These are phyloP conservation scores for Aphaenogaster ashmeadi DNA, from an alignment of 1,140 invertebrate genomes.

Conservation along the genomic window DNA sequence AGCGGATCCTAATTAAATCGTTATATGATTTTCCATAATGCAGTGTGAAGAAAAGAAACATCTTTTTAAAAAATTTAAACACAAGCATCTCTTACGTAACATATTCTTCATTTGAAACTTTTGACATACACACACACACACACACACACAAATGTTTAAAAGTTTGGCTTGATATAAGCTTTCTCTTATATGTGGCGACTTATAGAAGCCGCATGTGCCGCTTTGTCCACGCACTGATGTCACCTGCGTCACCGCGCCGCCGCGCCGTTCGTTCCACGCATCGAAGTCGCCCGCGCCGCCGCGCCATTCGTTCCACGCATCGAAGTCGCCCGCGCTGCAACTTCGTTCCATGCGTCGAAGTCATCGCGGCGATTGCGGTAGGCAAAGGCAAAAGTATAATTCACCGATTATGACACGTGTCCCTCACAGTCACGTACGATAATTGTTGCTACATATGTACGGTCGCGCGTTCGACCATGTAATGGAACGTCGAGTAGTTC, in stretches of 20 bases:
- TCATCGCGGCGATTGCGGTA: not conserved
- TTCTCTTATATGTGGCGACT: not conserved
- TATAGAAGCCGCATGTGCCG: not conserved
- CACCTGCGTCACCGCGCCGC: not conserved
- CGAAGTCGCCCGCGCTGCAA: not conserved
- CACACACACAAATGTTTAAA: not conserved
- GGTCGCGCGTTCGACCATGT: constrained; percentile 59
- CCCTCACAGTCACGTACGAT: not conserved
- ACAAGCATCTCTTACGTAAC: not conserved
- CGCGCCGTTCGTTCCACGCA: not conserved
- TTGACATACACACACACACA: not conserved
- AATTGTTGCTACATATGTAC: not conserved
- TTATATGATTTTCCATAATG: not conserved
- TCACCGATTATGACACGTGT: constrained; percentile 14
- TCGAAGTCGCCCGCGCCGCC: not conserved
- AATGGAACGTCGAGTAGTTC: constrained; percentile 81
- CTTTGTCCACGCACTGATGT: not conserved
- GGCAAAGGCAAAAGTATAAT: constrained; percentile 1
- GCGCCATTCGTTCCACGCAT: not conserved
- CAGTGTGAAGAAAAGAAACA: not conserved
- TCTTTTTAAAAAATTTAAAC: not conserved
- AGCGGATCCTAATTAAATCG: not conserved
- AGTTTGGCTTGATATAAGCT: not conserved
- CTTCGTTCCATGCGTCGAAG: constrained; percentile 18
- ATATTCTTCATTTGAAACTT: not conserved